Conservation (phyloP, 2,113 vertebrate genomes). For the Ceratotherium simum region DNA sequence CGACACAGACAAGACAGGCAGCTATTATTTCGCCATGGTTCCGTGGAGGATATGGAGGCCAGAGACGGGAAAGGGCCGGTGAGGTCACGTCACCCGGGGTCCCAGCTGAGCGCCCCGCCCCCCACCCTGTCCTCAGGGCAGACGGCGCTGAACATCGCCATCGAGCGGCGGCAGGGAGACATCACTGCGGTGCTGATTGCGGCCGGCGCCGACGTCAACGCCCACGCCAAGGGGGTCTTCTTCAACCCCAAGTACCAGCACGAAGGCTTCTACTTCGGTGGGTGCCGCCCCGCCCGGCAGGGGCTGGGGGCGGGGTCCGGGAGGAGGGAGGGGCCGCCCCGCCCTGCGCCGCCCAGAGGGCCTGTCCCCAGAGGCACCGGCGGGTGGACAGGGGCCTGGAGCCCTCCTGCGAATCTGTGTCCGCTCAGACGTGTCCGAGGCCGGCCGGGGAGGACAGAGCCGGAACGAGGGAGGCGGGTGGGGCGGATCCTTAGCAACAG, state of each 20-base stretch:
- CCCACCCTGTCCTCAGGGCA: conserved; percentile 82
- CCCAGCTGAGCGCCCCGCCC: neutral
- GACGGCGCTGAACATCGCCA: conserved; percentile 90
- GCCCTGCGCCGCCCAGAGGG: fast-evolving
- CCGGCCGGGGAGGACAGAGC: neutral
- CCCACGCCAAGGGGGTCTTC: conserved; percentile 88
- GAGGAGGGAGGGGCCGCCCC: too few relatives aligned
- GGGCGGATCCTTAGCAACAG: neutral
- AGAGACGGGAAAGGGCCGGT: neutral
- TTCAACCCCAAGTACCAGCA: conserved; percentile 90
- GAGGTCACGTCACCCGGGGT: too few relatives aligned
- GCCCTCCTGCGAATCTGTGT: neutral
- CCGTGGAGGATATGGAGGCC: neutral
- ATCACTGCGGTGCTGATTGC: conserved; percentile 87
- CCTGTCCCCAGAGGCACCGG: fast-evolving
- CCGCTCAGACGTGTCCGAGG: fast-evolving
- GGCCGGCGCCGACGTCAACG: conserved; percentile 89
- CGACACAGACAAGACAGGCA: neutral
- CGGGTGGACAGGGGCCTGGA: neutral
- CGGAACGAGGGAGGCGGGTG: neutral
- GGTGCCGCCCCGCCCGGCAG: neutral
- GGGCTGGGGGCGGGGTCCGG: fast-evolving
- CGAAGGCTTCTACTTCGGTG: conserved; percentile 92
- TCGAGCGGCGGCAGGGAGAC: conserved; percentile 89
- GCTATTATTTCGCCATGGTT: neutral